Percentiles rank a stretch among this genome's conserved stretches.
These are phyloP conservation scores for Epizoanthus scotinus DNA, from an alignment of 92 coral and sea anemone genomes.

Conservation along the genomic window DNA sequence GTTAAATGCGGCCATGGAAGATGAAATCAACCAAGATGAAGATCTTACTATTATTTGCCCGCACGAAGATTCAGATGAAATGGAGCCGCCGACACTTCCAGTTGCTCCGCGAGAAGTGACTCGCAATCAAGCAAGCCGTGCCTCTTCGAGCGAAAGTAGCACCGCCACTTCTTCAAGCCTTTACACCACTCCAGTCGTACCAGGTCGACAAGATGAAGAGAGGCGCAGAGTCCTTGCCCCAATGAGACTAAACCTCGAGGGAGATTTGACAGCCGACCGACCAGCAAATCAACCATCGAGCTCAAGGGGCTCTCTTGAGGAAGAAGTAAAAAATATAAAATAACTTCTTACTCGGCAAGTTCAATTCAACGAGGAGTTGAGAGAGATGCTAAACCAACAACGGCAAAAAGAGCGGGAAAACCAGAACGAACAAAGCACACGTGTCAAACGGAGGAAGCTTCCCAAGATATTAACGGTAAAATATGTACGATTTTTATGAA, in stretches of 20 bases:
- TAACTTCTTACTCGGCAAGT: slow-evolving; percentile 1
- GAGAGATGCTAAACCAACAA: not conserved
- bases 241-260: slow-evolving; percentile 2
- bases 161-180: slow-evolving; percentile 1
- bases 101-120: slow-evolving; percentile 4
- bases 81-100: not conserved
- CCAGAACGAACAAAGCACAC: not conserved
- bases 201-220: not conserved
- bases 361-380: slow-evolving; percentile 9
- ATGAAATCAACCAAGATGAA: too few species aligned
- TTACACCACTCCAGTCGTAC: not conserved
- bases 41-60: too few species aligned
- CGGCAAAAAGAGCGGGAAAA: slow-evolving; percentile 10
- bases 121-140: slow-evolving; percentile 1
- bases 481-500: not conserved
- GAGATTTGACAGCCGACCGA: not conserved
- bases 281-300: not conserved
- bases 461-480: slow-evolving; percentile 2
- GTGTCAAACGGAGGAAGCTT: slow-evolving; percentile 10
- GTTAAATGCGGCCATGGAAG: slow-evolving; percentile 7
- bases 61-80: slow-evolving; percentile 1
- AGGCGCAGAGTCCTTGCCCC: not conserved
- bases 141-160: not conserved
- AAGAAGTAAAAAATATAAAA: not conserved
- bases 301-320: not conserved